phyloP scores from a whole-genome alignment of 1,140 invertebrate genomes.

The Drosophila pachea region DNA sequence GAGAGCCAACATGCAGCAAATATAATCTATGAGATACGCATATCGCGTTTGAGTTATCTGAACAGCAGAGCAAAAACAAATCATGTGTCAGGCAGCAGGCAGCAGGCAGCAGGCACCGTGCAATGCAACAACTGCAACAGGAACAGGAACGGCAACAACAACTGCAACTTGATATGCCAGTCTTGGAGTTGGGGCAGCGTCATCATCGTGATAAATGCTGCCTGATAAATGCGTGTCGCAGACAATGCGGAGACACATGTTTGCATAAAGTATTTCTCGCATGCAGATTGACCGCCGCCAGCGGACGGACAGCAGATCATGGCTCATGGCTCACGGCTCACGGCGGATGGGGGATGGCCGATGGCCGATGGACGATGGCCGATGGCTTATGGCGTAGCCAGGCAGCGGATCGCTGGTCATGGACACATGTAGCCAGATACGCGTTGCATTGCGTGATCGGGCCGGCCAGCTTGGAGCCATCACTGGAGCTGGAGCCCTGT shows the following conservation, averaged over 20 bases:
- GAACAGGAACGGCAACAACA: no score
- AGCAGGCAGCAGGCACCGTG: conserved; percentile 3
- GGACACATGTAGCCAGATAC: conserved; percentile 61
- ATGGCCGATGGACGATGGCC: conserved; percentile 8
- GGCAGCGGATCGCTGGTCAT: conserved; percentile 53
- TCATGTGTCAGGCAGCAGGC: conserved; percentile 36
- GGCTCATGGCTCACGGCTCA: neutral
- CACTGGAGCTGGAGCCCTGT: conserved; percentile 47
- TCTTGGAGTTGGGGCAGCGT: conserved; percentile 29
- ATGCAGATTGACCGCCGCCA: conserved; percentile 23
- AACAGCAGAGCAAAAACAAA: conserved; percentile 54
- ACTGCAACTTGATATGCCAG: conserved; percentile 64
- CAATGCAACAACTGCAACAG: conserved; percentile 34
- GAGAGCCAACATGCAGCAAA: conserved; percentile 40
- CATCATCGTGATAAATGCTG: conserved; percentile 68
- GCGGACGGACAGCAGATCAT: neutral
- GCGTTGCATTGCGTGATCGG: conserved; percentile 65
- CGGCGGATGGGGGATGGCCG: conserved; percentile 23
- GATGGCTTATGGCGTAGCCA: conserved; percentile 38
- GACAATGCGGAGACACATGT: conserved; percentile 76
- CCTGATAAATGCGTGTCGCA: conserved; percentile 73
- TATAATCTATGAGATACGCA: conserved; percentile 75
- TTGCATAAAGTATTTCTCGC: conserved; percentile 65
- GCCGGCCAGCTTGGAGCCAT: conserved; percentile 52
- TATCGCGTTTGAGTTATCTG: conserved; percentile 77